These are phyloP conservation scores for Bradysia coprophila DNA, from an alignment of 1,140 invertebrate genomes.

Conservation along the genomic window DNA sequence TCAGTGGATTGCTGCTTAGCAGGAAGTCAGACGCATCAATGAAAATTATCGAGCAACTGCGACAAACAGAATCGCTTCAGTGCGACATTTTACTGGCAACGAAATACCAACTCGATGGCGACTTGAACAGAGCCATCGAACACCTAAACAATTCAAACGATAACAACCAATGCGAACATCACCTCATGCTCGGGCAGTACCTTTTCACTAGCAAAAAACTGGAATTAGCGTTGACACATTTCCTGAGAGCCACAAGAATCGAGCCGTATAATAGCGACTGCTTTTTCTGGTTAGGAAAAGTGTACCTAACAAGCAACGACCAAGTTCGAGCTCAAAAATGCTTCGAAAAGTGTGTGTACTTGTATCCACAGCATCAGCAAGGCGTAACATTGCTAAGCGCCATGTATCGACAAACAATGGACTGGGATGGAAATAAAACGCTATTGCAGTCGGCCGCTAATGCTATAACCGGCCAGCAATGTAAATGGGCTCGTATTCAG, in stretches of 20 bases:
- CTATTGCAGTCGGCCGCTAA: conserved; percentile 40
- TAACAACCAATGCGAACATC: not conserved
- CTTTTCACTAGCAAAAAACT: conserved; percentile 28
- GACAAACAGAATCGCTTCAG: too few relatives aligned
- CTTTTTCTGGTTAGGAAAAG: conserved; percentile 57
- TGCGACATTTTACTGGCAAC: too few relatives aligned
- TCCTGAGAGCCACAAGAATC: conserved; percentile 54
- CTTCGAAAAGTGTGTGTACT: conserved; percentile 60
- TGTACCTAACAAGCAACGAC: conserved; percentile 42
- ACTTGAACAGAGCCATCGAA: too few relatives aligned
- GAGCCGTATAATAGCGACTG: conserved; percentile 50
- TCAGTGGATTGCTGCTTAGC: too few relatives aligned
- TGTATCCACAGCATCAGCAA: conserved; percentile 44
- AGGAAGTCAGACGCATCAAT: too few relatives aligned
- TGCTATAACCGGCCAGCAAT: conserved; percentile 27
- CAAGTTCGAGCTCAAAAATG: conserved; percentile 53
- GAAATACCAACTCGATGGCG: too few relatives aligned
- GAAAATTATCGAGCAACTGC: too few relatives aligned
- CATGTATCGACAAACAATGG: conserved; percentile 44
- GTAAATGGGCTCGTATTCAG: conserved; percentile 64
- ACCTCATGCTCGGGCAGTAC: not conserved
- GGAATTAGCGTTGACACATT: conserved; percentile 36
- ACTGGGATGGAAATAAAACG: conserved; percentile 45
- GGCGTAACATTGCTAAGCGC: conserved; percentile 56
- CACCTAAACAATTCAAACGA: too few relatives aligned